Evolutionary conservation across 2,113 vertebrate species (phyloP).

Genomic region (Ammodytes marinus): DNA sequence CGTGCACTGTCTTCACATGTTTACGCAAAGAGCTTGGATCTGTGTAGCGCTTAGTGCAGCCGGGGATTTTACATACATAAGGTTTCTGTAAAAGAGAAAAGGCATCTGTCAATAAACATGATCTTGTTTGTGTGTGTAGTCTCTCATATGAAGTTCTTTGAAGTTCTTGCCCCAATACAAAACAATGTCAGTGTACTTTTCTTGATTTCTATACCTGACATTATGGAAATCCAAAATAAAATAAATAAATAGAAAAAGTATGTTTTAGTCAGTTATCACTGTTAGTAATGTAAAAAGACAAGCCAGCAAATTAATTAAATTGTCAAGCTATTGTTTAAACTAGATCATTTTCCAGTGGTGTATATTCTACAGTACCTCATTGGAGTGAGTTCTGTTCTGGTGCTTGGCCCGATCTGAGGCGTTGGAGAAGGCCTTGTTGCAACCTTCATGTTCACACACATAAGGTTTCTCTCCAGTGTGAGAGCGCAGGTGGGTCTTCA

Average conservation of each 20-base stretch:
- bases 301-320: neutral
- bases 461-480: conserved; percentile 98
- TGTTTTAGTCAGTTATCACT: neutral
- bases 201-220: neutral
- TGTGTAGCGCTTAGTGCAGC: conserved; percentile 97
- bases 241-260: neutral
- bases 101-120: neutral
- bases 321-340: neutral
- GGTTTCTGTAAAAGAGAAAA: conserved; percentile 89
- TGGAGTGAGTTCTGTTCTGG: conserved; percentile 97
- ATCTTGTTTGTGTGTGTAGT: neutral
- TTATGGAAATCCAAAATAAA: neutral
- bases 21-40: conserved; percentile 97
- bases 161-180: neutral
- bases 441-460: conserved; percentile 96
- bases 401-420: conserved; percentile 98
- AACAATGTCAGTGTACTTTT: neutral
- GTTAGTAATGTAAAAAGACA: neutral
- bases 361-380: conserved; percentile 88
- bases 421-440: conserved; percentile 98
- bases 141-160: neutral
- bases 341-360: neutral
- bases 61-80: conserved; percentile 96
- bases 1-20: conserved; percentile 97
- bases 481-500: conserved; percentile 96